Evolutionary conservation across 2,113 vertebrate species (phyloP), one percentile per base, ranked within the genome.

Genomic region (Elanoides forficatus): DNA sequence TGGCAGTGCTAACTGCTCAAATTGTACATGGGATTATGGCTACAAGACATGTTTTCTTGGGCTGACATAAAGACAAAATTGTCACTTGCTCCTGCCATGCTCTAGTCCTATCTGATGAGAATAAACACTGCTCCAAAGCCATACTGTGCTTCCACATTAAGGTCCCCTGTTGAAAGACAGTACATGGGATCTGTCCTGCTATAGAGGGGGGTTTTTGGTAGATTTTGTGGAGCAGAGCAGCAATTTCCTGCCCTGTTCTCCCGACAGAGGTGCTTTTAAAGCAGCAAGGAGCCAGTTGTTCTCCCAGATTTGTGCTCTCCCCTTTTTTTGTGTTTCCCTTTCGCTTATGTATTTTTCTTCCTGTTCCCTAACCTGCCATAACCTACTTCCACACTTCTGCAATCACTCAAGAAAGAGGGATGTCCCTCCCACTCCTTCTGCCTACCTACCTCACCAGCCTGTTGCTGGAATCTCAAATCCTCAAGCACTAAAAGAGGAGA

Each of bases 391-490:
- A 76, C 27, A 73, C 19, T 82, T 92, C 74, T 26, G 36, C 53
- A 92, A 85, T 40, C 1, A 1, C 81, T 83, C 26, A 62, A 86
- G 76, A 78, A 84, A 52, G 43, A 60, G 43, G 0, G 0, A 40
- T 79, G 20, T 52, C 34, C 9, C 27, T 88, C 48, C 43, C 10
- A 26, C 73, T 81, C 36, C 58, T 89, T 66, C 42, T 78, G 34
- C 36, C 32, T 73, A 58, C 63, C 75, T 88, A 68, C 36, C 65
- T 91, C 68, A 47, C 43, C 47, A 88, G 7, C 80, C 55, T 95
- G 72, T 94, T 89, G 81, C 88, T 87, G 70, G 65, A 74, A 84
- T 92, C 59, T 87, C 86, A 85, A 87, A 84, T 89, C 58, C 70
- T 89, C 86, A 80, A 80, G 74, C 73, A 66, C 70, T 95, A 32